A percentile compares a stretch with the other conserved stretches of the same genome.
phyloP scores from a whole-genome alignment of 2,113 vertebrate genomes.

The Vimba vimba region DNA sequence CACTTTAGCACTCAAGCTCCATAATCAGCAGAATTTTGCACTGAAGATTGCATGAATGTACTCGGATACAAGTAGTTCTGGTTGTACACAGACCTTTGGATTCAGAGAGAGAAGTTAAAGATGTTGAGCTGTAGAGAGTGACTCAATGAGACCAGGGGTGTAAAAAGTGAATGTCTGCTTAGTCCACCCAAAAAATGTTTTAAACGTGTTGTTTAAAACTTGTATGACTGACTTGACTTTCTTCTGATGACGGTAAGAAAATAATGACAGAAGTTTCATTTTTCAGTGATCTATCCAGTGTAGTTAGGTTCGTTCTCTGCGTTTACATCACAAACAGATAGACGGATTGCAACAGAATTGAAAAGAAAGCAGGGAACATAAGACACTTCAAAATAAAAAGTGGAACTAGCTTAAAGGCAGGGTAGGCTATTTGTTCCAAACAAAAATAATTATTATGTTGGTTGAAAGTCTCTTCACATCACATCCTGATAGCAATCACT shows the following conservation, averaged over 20 bases:
- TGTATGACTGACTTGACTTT: no score
- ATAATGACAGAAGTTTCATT: neutral
- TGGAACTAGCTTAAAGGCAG: no score
- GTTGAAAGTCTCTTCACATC: no score
- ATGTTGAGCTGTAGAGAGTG: neutral
- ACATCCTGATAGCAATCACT: no score
- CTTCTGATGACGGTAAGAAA: neutral
- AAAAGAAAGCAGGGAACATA: neutral
- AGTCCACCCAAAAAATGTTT: conserved; percentile 4
- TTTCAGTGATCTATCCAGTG: neutral
- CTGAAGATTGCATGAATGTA: neutral
- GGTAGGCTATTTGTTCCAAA: no score
- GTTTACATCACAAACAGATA: neutral
- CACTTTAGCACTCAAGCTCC: conserved; percentile 19
- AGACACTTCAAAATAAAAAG: neutral
- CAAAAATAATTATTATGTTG: no score
- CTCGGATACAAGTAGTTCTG: neutral
- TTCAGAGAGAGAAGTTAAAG: neutral
- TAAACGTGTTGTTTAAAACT: neutral
- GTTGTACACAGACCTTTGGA: conserved; percentile 25
- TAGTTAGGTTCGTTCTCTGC: neutral
- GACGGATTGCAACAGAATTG: neutral
- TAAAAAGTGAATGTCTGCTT: neutral
- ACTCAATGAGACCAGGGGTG: neutral
- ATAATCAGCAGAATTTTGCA: neutral